These are phyloP conservation scores for Aselliscus stoliczkanus DNA, from an alignment of 2,797 vertebrate species.

Conservation along the genomic window DNA sequence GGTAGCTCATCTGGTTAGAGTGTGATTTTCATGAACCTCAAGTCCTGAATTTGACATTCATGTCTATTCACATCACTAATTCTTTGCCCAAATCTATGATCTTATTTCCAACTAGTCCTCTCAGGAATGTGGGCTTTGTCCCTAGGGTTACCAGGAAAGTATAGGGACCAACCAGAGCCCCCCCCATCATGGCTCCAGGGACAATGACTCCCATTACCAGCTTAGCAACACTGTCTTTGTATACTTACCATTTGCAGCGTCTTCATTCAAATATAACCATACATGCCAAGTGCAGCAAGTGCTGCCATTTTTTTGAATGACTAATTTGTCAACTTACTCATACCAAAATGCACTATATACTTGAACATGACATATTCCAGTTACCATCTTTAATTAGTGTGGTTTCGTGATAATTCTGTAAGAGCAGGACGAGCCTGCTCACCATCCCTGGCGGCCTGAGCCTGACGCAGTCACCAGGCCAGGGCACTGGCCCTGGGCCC, in stretches of 20 bases:
- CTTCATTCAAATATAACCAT: neutral
- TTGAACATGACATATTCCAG: neutral
- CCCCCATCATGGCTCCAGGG: neutral
- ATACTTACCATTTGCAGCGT: neutral
- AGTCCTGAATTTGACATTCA: neutral
- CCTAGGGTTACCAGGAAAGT: neutral
- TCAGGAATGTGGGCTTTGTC: neutral
- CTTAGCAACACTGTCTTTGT: neutral
- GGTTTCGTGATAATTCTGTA: accelerated
- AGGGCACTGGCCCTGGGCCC: neutral
- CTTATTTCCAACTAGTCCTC: neutral
- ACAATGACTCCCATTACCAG: neutral
- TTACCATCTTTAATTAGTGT: neutral
- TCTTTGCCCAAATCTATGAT: neutral
- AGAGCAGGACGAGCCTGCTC: neutral
- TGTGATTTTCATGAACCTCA: neutral
- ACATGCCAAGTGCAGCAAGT: neutral
- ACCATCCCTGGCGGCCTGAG: accelerated
- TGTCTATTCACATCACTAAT: neutral
- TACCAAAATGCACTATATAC: neutral
- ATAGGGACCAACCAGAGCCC: neutral
- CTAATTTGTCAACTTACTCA: neutral
- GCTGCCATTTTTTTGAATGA: neutral
- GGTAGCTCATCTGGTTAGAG: neutral
- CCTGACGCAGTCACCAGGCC: neutral